These are phyloP conservation scores for Pemphredon lugubris DNA, from an alignment of 2,888 invertebrate genomes.

Conservation along the genomic window DNA sequence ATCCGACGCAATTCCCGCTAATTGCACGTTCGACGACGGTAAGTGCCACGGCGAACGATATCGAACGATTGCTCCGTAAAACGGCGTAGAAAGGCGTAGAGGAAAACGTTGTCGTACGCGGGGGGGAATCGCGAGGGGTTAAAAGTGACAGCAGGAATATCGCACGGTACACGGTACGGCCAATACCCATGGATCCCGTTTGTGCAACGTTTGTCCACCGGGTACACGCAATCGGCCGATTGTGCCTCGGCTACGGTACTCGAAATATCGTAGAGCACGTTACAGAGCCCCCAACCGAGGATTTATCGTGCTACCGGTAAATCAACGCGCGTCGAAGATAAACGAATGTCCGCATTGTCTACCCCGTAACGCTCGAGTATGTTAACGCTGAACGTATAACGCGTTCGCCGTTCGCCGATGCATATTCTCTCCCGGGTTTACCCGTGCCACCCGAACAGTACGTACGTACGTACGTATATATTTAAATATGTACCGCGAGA, in stretches of 20 bases:
- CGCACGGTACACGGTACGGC: neutral
- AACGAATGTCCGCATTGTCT: slow-evolving; percentile 66
- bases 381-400: slow-evolving; percentile 12
- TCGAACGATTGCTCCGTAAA: slow-evolving; percentile 7
- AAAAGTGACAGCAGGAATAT: neutral
- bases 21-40: slow-evolving; percentile 18
- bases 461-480: neutral
- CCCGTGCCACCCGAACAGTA: too few relatives aligned
- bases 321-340: slow-evolving; percentile 63
- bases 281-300: slow-evolving; percentile 14
- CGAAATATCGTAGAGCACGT: slow-evolving; percentile 48
- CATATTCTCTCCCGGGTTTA: neutral
- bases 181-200: slow-evolving; percentile 3
- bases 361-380: slow-evolving; percentile 25
- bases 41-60: slow-evolving; percentile 20
- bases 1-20: too few relatives aligned
- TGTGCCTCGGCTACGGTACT: slow-evolving; percentile 13
- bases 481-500: slow-evolving; percentile 19
- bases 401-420: slow-evolving; percentile 4
- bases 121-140: neutral
- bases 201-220: slow-evolving; percentile 20
- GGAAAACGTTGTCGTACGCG: too few relatives aligned
- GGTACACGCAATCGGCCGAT: slow-evolving; percentile 39
- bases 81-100: slow-evolving; percentile 20
- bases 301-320: slow-evolving; percentile 53